Evolutionary conservation across 2,797 vertebrate genomes (phyloP).

Genomic region (Brachyrhaphis roseni): DNA sequence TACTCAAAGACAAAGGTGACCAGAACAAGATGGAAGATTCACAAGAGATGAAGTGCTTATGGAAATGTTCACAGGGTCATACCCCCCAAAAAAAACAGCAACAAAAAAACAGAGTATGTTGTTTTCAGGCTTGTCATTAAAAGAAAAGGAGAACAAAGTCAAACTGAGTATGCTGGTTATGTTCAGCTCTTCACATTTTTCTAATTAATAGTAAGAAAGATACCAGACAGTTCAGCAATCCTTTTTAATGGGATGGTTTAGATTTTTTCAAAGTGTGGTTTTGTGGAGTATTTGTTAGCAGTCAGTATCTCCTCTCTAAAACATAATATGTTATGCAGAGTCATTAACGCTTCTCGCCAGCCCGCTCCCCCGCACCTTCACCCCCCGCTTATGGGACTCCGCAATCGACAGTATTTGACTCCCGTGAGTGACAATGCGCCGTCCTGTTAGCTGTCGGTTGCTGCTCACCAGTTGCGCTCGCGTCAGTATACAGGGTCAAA

Average conservation of each 20-base stretch:
- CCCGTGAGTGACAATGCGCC: too few relatives aligned
- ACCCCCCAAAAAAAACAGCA: neutral
- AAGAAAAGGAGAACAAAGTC: neutral
- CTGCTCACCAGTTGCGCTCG: too few relatives aligned
- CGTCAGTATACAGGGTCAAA: too few relatives aligned
- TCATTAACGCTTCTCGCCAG: too few relatives aligned
- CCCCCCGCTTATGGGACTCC: too few relatives aligned
- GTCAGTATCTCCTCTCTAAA: neutral
- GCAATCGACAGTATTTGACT: too few relatives aligned
- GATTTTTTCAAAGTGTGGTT: neutral
- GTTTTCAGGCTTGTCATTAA: neutral
- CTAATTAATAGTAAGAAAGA: neutral
- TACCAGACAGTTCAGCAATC: neutral
- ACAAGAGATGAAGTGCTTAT: neutral
- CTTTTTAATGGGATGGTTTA: neutral
- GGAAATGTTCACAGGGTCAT: neutral
- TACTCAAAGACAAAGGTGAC: neutral
- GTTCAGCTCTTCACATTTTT: neutral
- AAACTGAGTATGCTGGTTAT: neutral
- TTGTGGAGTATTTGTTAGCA: neutral
- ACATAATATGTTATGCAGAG: neutral
- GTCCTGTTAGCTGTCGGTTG: too few relatives aligned
- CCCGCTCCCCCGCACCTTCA: too few relatives aligned
- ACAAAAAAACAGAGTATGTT: neutral
- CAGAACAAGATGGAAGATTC: neutral